Conservation (phyloP, 2,113 vertebrate genomes). For the Nesospiza acunhae region DNA sequence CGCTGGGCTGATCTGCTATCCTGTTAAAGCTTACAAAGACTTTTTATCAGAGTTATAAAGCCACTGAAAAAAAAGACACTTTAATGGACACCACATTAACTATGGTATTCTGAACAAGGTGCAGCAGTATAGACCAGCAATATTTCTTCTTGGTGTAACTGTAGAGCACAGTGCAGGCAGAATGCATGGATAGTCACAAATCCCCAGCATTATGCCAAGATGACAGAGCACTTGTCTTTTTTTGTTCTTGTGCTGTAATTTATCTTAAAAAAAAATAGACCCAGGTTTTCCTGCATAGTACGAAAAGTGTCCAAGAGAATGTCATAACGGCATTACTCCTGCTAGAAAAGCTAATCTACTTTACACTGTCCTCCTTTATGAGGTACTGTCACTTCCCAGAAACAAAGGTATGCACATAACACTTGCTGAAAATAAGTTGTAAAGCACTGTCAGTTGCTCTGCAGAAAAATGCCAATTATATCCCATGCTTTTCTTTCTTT, state of each 20-base stretch:
- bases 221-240: slow-evolving; percentile 71
- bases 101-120: background rate
- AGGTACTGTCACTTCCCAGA: slow-evolving; percentile 59
- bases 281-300: slow-evolving; percentile 32
- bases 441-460: slow-evolving; percentile 50
- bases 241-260: slow-evolving; percentile 62
- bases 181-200: slow-evolving; percentile 42
- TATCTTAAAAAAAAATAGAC: slow-evolving; percentile 64
- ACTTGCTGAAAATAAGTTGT: slow-evolving; percentile 58
- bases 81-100: slow-evolving; percentile 40
- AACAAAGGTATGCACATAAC: slow-evolving; percentile 33
- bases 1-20: background rate
- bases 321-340: slow-evolving; percentile 61
- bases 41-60: slow-evolving; percentile 32
- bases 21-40: background rate
- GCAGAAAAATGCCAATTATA: slow-evolving; percentile 57
- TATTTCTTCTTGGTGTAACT: slow-evolving; percentile 47
- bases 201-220: slow-evolving; percentile 63
- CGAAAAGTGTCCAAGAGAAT: slow-evolving; percentile 49
- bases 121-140: background rate
- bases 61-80: slow-evolving; percentile 36
- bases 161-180: slow-evolving; percentile 12
- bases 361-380: slow-evolving; percentile 54
- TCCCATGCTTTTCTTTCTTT: background rate
- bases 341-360: slow-evolving; percentile 65